phyloP scores from a whole-genome alignment of 2,797 vertebrate species.

The Acanthurus leucopareius region DNA sequence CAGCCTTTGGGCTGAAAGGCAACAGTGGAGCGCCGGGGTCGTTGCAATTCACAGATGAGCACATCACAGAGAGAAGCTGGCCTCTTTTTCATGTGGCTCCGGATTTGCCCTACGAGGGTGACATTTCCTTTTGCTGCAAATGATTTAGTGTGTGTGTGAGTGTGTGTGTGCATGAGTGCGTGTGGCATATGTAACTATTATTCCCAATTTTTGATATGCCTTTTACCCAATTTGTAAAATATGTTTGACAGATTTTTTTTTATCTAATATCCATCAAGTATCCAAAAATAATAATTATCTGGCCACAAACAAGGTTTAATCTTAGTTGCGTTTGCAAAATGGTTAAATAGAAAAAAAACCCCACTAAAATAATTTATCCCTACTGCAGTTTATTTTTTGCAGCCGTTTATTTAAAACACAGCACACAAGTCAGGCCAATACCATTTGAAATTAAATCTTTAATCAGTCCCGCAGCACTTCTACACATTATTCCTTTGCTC shows the following conservation, averaged over 20 bases:
- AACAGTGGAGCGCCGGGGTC: conserved; percentile 16
- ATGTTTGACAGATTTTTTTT: not conserved
- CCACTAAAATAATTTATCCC: not conserved
- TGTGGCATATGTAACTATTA: not conserved
- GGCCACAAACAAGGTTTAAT: conserved; percentile 9
- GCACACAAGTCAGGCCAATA: not conserved
- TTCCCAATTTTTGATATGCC: conserved; percentile 8
- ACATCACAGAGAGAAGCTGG: conserved; percentile 14
- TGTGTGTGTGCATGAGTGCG: not conserved
- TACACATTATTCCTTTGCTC: not conserved
- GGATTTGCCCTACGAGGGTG: conserved; percentile 21
- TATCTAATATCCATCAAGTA: not conserved
- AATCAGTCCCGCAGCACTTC: not conserved
- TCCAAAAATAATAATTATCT: not conserved
- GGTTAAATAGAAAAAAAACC: not conserved
- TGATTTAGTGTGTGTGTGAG: conserved; percentile 11
- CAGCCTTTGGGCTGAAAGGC: conserved; percentile 25
- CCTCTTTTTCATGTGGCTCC: conserved; percentile 33
- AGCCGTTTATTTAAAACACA: conserved; percentile 16
- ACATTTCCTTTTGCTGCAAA: conserved; percentile 45
- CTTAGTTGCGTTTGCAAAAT: conserved; percentile 20
- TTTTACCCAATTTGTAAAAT: conserved; percentile 23
- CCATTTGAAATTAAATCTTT: not conserved
- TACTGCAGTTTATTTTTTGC: not conserved
- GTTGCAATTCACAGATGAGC: conserved; percentile 15